Conservation (phyloP, 2,797 vertebrate species). For the Chiroxiphia lanceolata region DNA sequence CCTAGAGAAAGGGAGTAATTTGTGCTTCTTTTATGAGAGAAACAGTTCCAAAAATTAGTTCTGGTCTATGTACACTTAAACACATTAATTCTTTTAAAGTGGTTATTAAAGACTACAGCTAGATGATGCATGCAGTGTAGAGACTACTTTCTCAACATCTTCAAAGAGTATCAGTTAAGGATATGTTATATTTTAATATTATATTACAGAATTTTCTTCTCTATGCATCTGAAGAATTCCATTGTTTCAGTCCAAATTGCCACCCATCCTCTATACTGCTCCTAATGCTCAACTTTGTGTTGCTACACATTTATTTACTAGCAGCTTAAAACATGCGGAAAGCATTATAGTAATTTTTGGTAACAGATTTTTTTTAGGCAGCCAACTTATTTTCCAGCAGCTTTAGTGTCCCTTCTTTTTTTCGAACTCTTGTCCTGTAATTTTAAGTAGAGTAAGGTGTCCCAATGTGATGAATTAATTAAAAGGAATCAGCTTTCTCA, state of each 20-base stretch:
- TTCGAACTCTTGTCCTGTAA: neutral
- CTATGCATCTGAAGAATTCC: neutral
- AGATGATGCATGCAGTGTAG: neutral
- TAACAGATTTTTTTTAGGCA: neutral
- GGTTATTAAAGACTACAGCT: neutral
- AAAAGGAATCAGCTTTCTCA: neutral
- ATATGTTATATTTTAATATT: neutral
- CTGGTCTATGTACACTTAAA: neutral
- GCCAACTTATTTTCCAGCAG: neutral
- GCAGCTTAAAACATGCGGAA: neutral
- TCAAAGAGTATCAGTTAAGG: neutral
- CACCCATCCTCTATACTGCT: neutral
- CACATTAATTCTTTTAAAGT: neutral
- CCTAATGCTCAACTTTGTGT: neutral
- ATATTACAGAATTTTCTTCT: neutral
- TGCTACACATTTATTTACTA: neutral
- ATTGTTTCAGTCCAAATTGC: neutral
- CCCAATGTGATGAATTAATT: neutral
- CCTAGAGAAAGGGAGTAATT: neutral
- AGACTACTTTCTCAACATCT: neutral
- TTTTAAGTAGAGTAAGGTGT: neutral
- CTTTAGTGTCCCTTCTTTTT: neutral
- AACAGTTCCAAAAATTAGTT: conserved; percentile 12
- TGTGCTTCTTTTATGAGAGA: neutral
- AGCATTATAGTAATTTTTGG: neutral